Conservation (phyloP, 2,797 vertebrate genomes). For the Adrianichthys oophorus region DNA sequence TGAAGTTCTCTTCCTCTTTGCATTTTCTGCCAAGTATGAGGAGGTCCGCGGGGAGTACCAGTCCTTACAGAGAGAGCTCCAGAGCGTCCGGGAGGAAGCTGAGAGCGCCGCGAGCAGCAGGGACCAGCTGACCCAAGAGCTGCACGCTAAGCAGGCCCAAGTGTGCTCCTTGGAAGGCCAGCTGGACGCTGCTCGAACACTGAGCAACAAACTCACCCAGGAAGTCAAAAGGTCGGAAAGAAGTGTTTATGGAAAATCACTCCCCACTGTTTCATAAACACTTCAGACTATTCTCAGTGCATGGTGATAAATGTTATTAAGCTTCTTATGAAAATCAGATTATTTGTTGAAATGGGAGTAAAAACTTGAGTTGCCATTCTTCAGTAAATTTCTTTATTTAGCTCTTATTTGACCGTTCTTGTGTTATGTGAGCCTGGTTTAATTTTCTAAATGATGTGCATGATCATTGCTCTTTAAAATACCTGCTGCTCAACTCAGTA, state of each 20-base stretch:
- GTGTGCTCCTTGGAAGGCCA: slow-evolving; percentile 80
- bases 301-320: too few species aligned
- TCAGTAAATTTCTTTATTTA: too few species aligned
- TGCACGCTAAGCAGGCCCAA: slow-evolving; percentile 79
- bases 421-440: too few species aligned
- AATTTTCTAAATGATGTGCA: too few species aligned
- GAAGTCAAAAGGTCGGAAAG: slow-evolving; percentile 76
- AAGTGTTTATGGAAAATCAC: too few species aligned
- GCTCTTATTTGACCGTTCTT: too few species aligned
- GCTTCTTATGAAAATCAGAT: too few species aligned
- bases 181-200: slow-evolving; percentile 66
- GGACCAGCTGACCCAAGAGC: slow-evolving; percentile 75
- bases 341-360: too few species aligned
- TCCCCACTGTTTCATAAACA: not conserved
- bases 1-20: not conserved
- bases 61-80: slow-evolving; percentile 69
- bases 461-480: too few species aligned
- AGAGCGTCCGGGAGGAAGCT: slow-evolving; percentile 62
- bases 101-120: slow-evolving; percentile 42
- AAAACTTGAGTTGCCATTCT: too few species aligned
- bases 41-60: slow-evolving; percentile 74
- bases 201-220: slow-evolving; percentile 66
- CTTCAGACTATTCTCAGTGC: not conserved
- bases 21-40: slow-evolving; percentile 63
- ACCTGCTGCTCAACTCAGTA: too few species aligned